These are phyloP conservation scores for Phthorimaea operculella DNA, from an alignment of 1,140 invertebrate species.

Conservation along the genomic window DNA sequence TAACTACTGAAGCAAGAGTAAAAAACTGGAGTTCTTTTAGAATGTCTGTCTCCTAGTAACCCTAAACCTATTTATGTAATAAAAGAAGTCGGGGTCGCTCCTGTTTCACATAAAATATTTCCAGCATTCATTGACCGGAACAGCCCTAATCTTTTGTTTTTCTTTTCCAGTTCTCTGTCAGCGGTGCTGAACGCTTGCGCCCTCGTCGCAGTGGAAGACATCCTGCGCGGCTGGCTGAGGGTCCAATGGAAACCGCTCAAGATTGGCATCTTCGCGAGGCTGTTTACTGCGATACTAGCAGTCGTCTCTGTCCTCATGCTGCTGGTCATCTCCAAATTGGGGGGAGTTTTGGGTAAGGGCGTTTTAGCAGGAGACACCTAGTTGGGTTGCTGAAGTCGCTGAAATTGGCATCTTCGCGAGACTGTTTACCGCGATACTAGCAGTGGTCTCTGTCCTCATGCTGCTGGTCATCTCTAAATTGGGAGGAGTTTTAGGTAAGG, in stretches of 20 bases:
- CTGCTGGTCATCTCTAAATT: conserved; percentile 78
- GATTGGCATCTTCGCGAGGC: conserved; percentile 75
- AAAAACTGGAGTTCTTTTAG: no score
- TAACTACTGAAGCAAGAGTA: no score
- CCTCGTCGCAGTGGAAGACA: conserved; percentile 83
- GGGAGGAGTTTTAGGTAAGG: conserved; percentile 77
- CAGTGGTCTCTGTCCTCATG: conserved; percentile 72
- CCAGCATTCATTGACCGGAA: no score
- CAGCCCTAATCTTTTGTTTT: no score
- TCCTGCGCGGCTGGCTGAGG: conserved; percentile 77
- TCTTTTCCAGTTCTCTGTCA: conserved; percentile 76
- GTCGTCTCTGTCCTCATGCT: conserved; percentile 73
- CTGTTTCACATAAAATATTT: no score
- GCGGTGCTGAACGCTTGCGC: conserved; percentile 86
- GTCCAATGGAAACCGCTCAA: conserved; percentile 71
- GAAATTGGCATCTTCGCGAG: neutral
- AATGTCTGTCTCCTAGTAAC: no score
- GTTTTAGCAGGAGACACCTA: conserved; percentile 20
- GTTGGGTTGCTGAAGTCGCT: neutral
- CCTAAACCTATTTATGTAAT: no score
- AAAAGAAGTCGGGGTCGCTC: no score
- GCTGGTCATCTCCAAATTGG: conserved; percentile 77
- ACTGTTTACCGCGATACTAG: conserved; percentile 50
- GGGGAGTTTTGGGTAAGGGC: conserved; percentile 75
- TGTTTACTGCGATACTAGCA: conserved; percentile 73